A percentile compares a stretch with the other conserved stretches of the same genome.
Conservation (phyloP, 1,140 invertebrate genomes). For the Lucilia cuprina region DNA sequence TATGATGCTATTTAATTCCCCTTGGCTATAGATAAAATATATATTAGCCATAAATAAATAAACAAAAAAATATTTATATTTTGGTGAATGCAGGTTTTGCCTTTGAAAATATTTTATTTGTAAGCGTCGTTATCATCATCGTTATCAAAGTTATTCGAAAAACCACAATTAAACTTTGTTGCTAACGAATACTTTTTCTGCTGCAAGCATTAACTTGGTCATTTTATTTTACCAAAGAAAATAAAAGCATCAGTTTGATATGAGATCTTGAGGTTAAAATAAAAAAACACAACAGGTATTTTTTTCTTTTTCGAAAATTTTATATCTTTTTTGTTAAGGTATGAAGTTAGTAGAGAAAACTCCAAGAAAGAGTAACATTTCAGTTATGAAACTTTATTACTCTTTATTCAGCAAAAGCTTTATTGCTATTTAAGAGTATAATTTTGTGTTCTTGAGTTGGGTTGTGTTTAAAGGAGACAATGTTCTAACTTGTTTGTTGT, state of each 20-base stretch:
- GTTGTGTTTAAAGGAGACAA: not conserved
- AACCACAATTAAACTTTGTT: slow-evolving; percentile 4
- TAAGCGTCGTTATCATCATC: not conserved
- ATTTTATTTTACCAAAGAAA: no score
- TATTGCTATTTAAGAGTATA: not conserved
- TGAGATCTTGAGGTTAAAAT: no score
- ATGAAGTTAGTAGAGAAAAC: no score
- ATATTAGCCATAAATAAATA: not conserved
- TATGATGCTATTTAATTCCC: no score
- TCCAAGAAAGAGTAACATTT: not conserved
- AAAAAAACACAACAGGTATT: not conserved
- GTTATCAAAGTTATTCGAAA: not conserved
- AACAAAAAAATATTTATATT: not conserved
- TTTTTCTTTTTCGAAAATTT: not conserved
- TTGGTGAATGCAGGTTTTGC: not conserved
- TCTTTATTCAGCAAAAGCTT: slow-evolving; percentile 10
- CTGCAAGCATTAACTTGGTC: no score
- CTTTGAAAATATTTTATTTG: not conserved
- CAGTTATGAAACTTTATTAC: not conserved
- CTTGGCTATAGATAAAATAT: no score
- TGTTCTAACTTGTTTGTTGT: not conserved
- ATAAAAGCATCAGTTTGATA: no score
- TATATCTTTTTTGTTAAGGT: not conserved
- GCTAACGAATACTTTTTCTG: not conserved
- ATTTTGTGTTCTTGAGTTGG: no score